These are phyloP conservation scores for Sporophila hypoxantha DNA, from an alignment of 2,113 vertebrate genomes.

Conservation along the genomic window DNA sequence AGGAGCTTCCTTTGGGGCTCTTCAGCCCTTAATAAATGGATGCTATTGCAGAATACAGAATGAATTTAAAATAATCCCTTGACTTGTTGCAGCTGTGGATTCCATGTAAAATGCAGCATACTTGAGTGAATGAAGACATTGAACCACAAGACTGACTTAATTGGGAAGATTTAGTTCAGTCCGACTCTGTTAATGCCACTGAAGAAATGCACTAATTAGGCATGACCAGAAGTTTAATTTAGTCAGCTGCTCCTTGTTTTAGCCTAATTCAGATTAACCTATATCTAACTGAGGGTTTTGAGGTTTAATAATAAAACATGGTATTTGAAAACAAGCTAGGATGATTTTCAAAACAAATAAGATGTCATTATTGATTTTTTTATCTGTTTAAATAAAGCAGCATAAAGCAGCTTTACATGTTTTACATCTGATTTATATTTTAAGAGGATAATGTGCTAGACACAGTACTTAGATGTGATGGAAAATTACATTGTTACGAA, in stretches of 20 bases:
- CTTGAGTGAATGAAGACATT: neutral
- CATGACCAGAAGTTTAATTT: conserved; percentile 1
- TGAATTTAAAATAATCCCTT: neutral
- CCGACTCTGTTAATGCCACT: neutral
- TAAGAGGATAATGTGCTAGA: neutral
- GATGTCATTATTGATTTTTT: neutral
- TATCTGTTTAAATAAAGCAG: neutral
- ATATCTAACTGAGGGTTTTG: neutral
- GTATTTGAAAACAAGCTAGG: neutral
- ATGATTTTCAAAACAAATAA: conserved; percentile 9
- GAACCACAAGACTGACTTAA: neutral
- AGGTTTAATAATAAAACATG: neutral
- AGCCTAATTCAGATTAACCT: neutral
- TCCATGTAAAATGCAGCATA: neutral
- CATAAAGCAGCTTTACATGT: neutral
- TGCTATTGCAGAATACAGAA: neutral
- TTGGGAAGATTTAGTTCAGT: neutral
- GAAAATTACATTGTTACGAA: neutral
- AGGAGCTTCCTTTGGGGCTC: neutral
- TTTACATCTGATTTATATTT: neutral
- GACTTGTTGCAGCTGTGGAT: neutral
- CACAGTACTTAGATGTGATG: neutral
- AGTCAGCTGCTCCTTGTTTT: neutral
- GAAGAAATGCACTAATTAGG: conserved; percentile 15
- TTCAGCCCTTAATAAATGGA: neutral